Conservation (phyloP, 35 echinoderm and acorn worm species). For the Eucidaris tribuloides region DNA sequence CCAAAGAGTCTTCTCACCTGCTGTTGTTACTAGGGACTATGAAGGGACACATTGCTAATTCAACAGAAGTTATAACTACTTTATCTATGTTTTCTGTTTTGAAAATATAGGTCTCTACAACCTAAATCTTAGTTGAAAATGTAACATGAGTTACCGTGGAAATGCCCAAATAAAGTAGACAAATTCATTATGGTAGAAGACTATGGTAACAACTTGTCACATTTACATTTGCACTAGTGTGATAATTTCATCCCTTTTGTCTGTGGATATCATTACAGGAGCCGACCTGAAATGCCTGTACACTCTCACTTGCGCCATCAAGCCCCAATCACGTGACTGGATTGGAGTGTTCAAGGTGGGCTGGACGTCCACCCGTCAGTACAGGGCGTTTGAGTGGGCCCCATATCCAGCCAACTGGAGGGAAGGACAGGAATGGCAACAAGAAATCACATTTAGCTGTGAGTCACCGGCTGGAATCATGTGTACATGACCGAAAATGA, state of each 20-base stretch:
- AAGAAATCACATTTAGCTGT: constrained; percentile 72
- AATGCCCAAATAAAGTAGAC: background rate
- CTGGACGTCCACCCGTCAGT: constrained; percentile 84
- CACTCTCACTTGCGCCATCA: constrained; percentile 72
- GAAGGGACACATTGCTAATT: too few species aligned
- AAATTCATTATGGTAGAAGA: background rate
- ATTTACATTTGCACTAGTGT: background rate
- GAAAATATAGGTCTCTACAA: too few species aligned
- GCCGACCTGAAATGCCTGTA: constrained; percentile 73
- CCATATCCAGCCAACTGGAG: constrained; percentile 62
- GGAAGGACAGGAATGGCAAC: constrained; percentile 48
- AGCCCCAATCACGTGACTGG: constrained; percentile 76
- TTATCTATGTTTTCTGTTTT: background rate
- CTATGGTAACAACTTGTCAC: background rate
- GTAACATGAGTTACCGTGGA: too few species aligned
- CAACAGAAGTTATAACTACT: too few species aligned
- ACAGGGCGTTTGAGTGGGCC: constrained; percentile 87
- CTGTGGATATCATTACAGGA: constrained; percentile 30
- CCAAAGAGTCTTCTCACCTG: too few species aligned
- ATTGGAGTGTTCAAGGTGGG: constrained; percentile 94
- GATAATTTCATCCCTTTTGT: background rate
- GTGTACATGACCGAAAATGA: too few species aligned
- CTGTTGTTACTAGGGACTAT: too few species aligned
- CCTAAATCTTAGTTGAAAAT: too few species aligned
- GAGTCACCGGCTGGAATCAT: too few species aligned